phyloP scores from a whole-genome alignment of 2,797 vertebrate genomes.

The Catamblyrhynchus diadema region DNA sequence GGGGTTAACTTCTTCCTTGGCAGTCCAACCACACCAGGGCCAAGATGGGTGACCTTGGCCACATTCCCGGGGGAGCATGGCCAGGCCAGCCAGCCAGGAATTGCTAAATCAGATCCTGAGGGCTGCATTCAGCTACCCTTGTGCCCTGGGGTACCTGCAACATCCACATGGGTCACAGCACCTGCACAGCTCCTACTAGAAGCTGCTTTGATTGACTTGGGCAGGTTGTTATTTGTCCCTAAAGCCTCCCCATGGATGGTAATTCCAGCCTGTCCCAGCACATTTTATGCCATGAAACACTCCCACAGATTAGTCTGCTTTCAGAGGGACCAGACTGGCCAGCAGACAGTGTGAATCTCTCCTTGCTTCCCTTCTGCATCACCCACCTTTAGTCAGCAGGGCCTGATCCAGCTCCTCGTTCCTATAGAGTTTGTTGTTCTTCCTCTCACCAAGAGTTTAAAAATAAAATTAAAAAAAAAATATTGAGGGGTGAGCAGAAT shows the following conservation, averaged over 20 bases:
- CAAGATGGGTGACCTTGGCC: not conserved
- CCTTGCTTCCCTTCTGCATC: not conserved
- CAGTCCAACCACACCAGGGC: not conserved
- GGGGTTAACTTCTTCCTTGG: not conserved
- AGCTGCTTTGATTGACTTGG: not conserved
- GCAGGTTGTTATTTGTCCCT: not conserved
- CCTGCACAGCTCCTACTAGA: not conserved
- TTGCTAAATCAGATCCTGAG: not conserved
- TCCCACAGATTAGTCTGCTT: not conserved
- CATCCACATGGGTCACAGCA: not conserved
- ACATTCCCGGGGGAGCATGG: fast-evolving
- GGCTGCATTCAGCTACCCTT: not conserved
- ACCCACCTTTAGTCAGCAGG: not conserved
- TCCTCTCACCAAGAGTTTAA: not conserved
- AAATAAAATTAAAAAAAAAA: not conserved
- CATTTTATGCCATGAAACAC: not conserved
- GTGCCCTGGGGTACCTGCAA: fast-evolving
- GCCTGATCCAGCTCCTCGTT: not conserved
- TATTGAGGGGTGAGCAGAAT: not conserved
- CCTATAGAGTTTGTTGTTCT: not conserved
- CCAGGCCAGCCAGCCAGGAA: not conserved
- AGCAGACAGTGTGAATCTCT: not conserved
- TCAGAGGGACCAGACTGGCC: not conserved
- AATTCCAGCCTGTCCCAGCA: not conserved
- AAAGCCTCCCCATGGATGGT: not conserved